Conservation (phyloP, 2,888 invertebrate species). For the Tolmerus cingulatus region DNA sequence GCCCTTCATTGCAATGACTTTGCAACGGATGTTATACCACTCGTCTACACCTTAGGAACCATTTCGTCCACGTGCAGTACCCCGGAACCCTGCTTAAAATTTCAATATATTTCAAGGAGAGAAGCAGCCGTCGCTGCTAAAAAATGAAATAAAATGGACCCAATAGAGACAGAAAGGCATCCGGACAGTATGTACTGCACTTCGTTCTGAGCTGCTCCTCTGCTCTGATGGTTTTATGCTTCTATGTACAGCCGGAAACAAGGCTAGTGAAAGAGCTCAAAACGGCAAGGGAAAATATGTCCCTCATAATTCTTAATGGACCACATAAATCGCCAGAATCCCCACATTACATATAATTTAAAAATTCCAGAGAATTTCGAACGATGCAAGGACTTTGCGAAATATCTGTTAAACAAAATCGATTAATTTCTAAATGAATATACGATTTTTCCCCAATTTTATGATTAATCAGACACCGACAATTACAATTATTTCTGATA, state of each 20-base stretch:
- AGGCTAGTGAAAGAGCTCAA: neutral
- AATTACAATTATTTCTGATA: too few relatives aligned
- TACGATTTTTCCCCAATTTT: neutral
- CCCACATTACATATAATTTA: neutral
- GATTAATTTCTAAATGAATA: neutral
- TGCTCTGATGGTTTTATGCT: neutral
- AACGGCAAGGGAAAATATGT: neutral
- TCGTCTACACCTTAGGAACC: neutral
- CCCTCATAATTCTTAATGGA: neutral
- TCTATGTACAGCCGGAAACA: neutral
- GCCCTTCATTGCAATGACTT: neutral
- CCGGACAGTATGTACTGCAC: neutral
- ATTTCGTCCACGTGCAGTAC: neutral
- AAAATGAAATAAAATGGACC: neutral
- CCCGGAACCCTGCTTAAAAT: neutral
- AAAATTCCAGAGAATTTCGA: neutral
- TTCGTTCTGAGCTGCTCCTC: neutral
- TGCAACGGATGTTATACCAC: neutral
- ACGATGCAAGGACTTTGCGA: neutral
- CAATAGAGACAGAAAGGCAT: neutral
- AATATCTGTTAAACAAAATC: neutral
- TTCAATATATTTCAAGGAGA: neutral
- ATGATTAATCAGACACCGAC: too few relatives aligned
- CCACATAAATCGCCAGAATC: neutral
- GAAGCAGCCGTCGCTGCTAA: neutral